Conservation (phyloP, 1,140 invertebrate species). For the Drosophila melanica region DNA sequence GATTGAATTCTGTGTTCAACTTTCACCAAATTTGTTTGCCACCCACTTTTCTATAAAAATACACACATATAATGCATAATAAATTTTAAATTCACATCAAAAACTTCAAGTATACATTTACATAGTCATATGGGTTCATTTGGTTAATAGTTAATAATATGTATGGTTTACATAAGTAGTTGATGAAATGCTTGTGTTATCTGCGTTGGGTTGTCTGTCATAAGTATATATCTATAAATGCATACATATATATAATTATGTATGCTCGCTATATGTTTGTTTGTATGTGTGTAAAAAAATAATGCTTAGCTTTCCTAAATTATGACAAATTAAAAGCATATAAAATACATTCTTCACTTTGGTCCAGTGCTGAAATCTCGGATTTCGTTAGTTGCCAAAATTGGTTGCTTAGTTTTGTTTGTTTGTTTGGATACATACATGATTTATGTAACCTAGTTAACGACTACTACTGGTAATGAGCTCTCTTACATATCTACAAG, state of each 20-base stretch:
- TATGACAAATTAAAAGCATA: constrained; percentile 76
- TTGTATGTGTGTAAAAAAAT: constrained; percentile 50
- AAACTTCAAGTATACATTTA: constrained; percentile 51
- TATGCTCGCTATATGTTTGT: constrained; percentile 42
- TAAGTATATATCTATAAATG: constrained; percentile 10
- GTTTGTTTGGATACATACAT: constrained; percentile 20
- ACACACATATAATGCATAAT: constrained; percentile 44
- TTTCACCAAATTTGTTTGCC: constrained; percentile 3
- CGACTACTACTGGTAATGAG: constrained; percentile 22
- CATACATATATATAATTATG: constrained; percentile 20
- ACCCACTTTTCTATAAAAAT: constrained; percentile 43
- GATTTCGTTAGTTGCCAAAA: constrained; percentile 77
- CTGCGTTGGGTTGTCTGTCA: constrained; percentile 34
- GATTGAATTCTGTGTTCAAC: constrained; percentile 9
- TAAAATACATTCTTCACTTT: constrained; percentile 78
- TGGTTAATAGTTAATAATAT: constrained; percentile 52
- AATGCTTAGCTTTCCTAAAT: constrained; percentile 35
- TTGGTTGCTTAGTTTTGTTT: constrained; percentile 27
- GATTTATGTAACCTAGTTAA: constrained; percentile 19
- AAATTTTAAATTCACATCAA: constrained; percentile 59
- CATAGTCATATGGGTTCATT: constrained; percentile 52
- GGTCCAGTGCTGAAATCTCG: constrained; percentile 80
- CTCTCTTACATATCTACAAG: constrained; percentile 51
- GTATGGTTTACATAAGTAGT: constrained; percentile 32
- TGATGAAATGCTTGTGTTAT: constrained; percentile 34